Conservation (phyloP, 2,113 vertebrate species). For the Sebastes schlegelii region DNA sequence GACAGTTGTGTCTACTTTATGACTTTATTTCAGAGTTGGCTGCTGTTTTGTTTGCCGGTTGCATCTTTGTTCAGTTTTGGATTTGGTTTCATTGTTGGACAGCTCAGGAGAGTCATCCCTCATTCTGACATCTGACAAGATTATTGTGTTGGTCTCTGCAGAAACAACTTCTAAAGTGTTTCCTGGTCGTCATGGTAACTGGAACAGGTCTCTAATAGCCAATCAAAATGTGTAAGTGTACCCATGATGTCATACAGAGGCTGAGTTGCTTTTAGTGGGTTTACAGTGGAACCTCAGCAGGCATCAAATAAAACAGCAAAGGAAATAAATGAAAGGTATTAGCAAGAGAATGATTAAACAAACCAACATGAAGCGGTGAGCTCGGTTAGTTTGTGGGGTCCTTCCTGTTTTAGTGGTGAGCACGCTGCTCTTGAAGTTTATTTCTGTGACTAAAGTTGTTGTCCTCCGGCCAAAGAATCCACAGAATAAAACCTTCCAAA, state of each 20-base stretch:
- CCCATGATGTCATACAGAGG: conserved; percentile 21
- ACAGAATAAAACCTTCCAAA: conserved; percentile 34
- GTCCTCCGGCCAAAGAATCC: conserved; percentile 35
- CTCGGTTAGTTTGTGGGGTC: too few species aligned
- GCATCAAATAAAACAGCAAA: conserved; percentile 14
- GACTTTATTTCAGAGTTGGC: not conserved
- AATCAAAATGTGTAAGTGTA: conserved; percentile 18
- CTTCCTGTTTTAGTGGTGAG: conserved; percentile 30
- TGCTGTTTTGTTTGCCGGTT: not conserved
- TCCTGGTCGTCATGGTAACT: not conserved
- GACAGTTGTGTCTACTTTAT: not conserved
- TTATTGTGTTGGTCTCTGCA: not conserved
- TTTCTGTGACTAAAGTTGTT: conserved; percentile 58
- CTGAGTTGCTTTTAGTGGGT: not conserved
- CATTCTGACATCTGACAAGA: not conserved
- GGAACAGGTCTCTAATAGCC: not conserved
- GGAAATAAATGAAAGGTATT: conserved; percentile 1
- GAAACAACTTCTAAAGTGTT: not conserved
- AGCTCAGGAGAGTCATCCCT: not conserved
- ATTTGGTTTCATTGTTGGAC: not conserved
- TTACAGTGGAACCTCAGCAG: conserved; percentile 4
- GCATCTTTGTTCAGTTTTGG: not conserved
- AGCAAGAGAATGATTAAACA: conserved; percentile 34
- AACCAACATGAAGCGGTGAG: conserved; percentile 3
- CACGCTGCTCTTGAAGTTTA: conserved; percentile 59